These are phyloP conservation scores for Cinara cedri DNA, from an alignment of 2,888 invertebrate genomes.

Conservation along the genomic window DNA sequence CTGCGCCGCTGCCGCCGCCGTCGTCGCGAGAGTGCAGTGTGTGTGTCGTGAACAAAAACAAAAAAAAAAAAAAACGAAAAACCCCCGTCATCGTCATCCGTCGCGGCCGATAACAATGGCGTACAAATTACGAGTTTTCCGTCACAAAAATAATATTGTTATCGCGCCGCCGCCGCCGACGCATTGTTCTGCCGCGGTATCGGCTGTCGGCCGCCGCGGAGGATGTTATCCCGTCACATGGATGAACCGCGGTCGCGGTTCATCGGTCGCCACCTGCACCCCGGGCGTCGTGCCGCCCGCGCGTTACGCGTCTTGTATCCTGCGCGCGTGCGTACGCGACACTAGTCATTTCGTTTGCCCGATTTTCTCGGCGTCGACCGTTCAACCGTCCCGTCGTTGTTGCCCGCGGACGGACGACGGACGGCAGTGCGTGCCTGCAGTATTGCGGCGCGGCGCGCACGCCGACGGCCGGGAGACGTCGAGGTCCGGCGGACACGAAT, in stretches of 20 bases:
- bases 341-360: conserved; percentile 52
- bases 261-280: conserved; percentile 52
- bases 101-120: conserved; percentile 51
- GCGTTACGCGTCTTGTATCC: conserved; percentile 2
- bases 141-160: conserved; percentile 48
- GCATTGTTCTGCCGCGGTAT: conserved; percentile 40
- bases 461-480: no score
- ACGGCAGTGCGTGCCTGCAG: no score
- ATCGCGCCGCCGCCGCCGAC: background rate
- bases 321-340: no score
- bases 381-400: no score
- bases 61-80: conserved; percentile 4
- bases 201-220: conserved; percentile 1
- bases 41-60: background rate
- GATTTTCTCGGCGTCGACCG: conserved; percentile 33
- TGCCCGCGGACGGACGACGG: no score
- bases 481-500: conserved; percentile 36
- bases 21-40: background rate
- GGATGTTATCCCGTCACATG: conserved; percentile 49
- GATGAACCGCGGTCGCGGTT: conserved; percentile 45
- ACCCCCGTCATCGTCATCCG: conserved; percentile 43
- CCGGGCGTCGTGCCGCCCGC: conserved; percentile 21
- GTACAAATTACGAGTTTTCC: conserved; percentile 54
- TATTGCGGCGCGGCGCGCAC: no score
- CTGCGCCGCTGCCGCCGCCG: background rate